Percentiles rank a stretch among this genome's conserved stretches.
Conservation (phyloP, 2,797 vertebrate species). For the Avahi laniger region DNA sequence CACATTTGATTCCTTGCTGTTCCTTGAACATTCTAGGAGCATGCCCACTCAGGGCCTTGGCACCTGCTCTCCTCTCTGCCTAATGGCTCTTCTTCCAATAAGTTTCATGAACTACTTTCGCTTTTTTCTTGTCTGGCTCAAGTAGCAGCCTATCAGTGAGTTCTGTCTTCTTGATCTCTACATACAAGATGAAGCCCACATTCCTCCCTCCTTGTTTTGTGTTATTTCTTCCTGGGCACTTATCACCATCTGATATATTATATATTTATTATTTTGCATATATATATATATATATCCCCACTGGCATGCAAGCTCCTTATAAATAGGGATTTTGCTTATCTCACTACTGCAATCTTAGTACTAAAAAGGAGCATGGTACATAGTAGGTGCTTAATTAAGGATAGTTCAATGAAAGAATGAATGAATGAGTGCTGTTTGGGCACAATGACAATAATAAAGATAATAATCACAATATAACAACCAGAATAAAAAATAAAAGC, state of each 20-base stretch:
- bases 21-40: background rate
- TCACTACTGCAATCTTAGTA: background rate
- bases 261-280: background rate
- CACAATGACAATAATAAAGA: background rate
- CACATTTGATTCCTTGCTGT: background rate
- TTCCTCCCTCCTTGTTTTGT: background rate
- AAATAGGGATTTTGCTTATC: background rate
- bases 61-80: background rate
- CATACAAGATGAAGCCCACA: background rate
- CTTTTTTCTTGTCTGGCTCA: background rate
- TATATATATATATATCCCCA: background rate
- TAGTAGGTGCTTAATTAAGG: background rate
- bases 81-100: background rate
- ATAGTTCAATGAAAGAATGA: background rate
- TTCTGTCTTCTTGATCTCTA: background rate
- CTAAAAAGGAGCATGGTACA: background rate
- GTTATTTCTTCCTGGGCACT: background rate
- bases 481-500: background rate
- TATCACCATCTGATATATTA: background rate
- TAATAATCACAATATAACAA: background rate
- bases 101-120: background rate
- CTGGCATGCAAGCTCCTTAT: background rate
- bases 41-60: background rate
- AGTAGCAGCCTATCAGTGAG: background rate
- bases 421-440: background rate